phyloP scores from a whole-genome alignment of 2,888 invertebrate species.

The Stegophylla sp. region DNA sequence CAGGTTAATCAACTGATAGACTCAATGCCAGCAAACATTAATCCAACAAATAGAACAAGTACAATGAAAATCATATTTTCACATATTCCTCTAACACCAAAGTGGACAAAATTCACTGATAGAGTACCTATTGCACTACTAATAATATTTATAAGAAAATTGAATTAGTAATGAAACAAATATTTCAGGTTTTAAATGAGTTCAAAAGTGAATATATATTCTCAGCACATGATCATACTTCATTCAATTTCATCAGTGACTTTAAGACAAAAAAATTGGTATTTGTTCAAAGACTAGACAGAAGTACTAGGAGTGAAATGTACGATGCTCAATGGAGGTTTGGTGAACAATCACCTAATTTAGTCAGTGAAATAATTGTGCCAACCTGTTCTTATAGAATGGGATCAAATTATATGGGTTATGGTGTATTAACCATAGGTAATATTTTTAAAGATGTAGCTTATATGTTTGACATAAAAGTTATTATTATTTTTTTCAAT shows the following conservation, averaged over 20 bases:
- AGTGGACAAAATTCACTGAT: slow-evolving; percentile 68
- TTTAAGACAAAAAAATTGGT: slow-evolving; percentile 62
- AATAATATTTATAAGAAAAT: background rate
- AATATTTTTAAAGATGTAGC: slow-evolving; percentile 60
- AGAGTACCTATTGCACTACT: slow-evolving; percentile 62
- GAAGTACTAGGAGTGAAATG: slow-evolving; percentile 40
- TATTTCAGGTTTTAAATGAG: slow-evolving; percentile 70
- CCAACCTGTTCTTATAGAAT: slow-evolving; percentile 97
- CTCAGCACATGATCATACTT: slow-evolving; percentile 75
- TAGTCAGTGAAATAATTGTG: slow-evolving; percentile 80
- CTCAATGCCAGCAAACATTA: slow-evolving; percentile 28
- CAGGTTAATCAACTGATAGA: slow-evolving; percentile 54
- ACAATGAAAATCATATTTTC: slow-evolving; percentile 71
- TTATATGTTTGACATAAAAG: background rate
- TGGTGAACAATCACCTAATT: slow-evolving; percentile 64
- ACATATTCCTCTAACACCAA: slow-evolving; percentile 74
- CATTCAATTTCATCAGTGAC: slow-evolving; percentile 67
- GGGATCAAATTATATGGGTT: slow-evolving; percentile 87
- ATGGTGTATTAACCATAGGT: slow-evolving; percentile 83
- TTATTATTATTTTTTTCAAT: background rate
- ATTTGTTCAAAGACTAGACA: slow-evolving; percentile 60
- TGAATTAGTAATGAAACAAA: background rate
- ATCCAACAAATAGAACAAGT: slow-evolving; percentile 63
- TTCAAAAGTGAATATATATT: slow-evolving; percentile 75
- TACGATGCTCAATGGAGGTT: slow-evolving; percentile 61